Conservation (phyloP, 2,113 vertebrate species). For the Atractosteus spatula region DNA sequence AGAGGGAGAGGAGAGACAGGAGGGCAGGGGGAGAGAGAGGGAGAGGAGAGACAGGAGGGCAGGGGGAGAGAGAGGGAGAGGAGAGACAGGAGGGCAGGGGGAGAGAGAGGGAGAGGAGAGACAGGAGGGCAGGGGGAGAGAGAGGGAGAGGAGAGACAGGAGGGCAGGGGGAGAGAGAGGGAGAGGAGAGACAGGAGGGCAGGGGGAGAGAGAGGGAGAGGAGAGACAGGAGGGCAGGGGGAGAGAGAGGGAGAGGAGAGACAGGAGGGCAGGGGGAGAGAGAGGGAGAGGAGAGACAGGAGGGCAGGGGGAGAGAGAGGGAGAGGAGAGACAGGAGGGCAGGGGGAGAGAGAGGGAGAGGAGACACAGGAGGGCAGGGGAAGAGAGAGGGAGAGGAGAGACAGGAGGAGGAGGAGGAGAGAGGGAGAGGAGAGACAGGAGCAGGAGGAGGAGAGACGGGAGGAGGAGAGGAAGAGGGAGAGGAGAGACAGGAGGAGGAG, state of each 20-base stretch:
- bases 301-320: too few relatives aligned
- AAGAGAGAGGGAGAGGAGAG: slow-evolving; percentile 10
- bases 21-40: slow-evolving; percentile 11
- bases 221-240: too few relatives aligned
- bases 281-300: too few relatives aligned
- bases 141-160: background rate
- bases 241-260: too few relatives aligned
- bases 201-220: too few relatives aligned
- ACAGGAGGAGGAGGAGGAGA: slow-evolving; percentile 8
- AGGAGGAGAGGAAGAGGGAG: background rate
- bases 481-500: background rate
- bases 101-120: background rate
- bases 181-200: too few relatives aligned
- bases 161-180: too few relatives aligned
- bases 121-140: slow-evolving; percentile 16
- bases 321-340: slow-evolving; percentile 12
- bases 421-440: background rate
- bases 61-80: slow-evolving; percentile 3
- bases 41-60: background rate
- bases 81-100: slow-evolving; percentile 8
- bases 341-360: background rate
- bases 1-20: background rate
- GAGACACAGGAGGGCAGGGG: slow-evolving; percentile 2
- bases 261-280: too few relatives aligned
- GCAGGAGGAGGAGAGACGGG: background rate